Conservation (phyloP, 2,888 invertebrate genomes). For the Harpalus rubripes region DNA sequence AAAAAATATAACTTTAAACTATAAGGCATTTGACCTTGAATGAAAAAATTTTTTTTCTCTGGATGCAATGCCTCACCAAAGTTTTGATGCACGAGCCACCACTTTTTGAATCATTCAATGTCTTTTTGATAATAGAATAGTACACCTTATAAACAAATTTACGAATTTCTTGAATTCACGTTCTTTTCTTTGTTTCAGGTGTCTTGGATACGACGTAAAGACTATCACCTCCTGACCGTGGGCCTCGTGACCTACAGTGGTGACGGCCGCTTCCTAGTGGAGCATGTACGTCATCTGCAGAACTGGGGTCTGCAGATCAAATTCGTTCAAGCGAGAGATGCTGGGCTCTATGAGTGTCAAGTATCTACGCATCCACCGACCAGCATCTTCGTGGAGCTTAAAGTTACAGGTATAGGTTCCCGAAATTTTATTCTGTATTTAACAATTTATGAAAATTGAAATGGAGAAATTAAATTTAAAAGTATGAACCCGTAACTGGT, state of each 20-base stretch:
- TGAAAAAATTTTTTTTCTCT: too few species aligned
- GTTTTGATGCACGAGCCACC: too few species aligned
- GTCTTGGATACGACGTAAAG: conserved; percentile 86
- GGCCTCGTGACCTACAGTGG: conserved; percentile 85
- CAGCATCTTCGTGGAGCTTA: conserved; percentile 86
- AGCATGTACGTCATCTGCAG: conserved; percentile 82
- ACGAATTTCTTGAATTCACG: not conserved
- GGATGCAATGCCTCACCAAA: too few species aligned
- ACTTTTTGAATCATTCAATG: too few species aligned
- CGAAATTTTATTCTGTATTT: not conserved
- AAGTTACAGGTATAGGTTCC: conserved; percentile 82
- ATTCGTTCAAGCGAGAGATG: conserved; percentile 85
- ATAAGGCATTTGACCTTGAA: too few species aligned
- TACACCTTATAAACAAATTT: too few species aligned
- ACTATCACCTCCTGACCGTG: conserved; percentile 85
- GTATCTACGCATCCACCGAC: conserved; percentile 89
- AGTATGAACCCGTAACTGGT: too few species aligned
- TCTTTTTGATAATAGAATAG: too few species aligned
- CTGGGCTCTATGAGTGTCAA: conserved; percentile 89
- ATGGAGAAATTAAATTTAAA: too few species aligned
- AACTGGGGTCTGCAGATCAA: conserved; percentile 85
- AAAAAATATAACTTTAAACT: too few species aligned
- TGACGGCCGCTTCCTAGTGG: conserved; percentile 83
- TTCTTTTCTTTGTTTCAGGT: conserved; percentile 77
- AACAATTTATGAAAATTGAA: too few species aligned